Evolutionary conservation across 2,888 invertebrate species (phyloP).

Genomic region (Plebejus melissa): DNA sequence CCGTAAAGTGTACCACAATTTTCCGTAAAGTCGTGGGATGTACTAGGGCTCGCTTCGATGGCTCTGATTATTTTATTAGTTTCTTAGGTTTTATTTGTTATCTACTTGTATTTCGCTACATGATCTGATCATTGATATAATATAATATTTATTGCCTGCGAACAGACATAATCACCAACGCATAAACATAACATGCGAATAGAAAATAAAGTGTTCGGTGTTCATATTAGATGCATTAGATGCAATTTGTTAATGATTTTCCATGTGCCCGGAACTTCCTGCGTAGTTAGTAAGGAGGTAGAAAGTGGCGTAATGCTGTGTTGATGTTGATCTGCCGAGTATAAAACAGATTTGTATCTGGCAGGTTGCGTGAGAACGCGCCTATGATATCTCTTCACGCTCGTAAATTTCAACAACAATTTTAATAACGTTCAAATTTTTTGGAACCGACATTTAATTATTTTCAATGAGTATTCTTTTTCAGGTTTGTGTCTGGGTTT

Average conservation of each 20-base stretch:
- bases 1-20: too few species aligned
- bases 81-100: too few species aligned
- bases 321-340: slow-evolving; percentile 41
- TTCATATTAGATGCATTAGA: neutral
- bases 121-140: too few species aligned
- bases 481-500: neutral
- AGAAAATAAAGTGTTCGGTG: slow-evolving; percentile 3
- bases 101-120: too few species aligned
- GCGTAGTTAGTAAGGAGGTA: slow-evolving; percentile 39
- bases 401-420: slow-evolving; percentile 40
- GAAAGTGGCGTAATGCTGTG: slow-evolving; percentile 44
- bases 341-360: slow-evolving; percentile 42
- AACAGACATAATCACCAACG: neutral
- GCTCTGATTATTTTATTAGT: too few species aligned
- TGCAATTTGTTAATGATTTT: slow-evolving; percentile 24
- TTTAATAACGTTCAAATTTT: slow-evolving; percentile 34
- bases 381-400: slow-evolving; percentile 44
- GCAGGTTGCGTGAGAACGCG: slow-evolving; percentile 50
- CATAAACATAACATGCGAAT: neutral
- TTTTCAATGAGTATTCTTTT: slow-evolving; percentile 12
- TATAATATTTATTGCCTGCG: neutral
- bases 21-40: too few species aligned
- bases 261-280: slow-evolving; percentile 37
- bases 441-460: slow-evolving; percentile 23
- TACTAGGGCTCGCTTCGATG: too few species aligned